Evolutionary conservation across 2,113 vertebrate genomes (phyloP).

Genomic region (Zingel zingel): DNA sequence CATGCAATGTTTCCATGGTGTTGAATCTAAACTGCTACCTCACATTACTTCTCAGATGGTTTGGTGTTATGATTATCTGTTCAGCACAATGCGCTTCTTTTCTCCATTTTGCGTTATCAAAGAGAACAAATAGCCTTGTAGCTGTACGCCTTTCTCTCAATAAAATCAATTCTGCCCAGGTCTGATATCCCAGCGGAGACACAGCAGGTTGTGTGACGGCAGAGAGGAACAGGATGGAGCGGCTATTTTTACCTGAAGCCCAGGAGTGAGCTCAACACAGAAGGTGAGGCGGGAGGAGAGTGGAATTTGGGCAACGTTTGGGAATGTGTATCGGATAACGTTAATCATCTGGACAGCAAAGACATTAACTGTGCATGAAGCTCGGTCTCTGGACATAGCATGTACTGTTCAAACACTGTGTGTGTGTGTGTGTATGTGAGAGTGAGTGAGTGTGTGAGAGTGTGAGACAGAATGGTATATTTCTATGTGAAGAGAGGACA

Average conservation of each 20-base stretch:
- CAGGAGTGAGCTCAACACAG: constrained; percentile 75
- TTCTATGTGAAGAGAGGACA: constrained; percentile 37
- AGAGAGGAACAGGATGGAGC: constrained; percentile 67
- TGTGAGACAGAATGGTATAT: constrained; percentile 12
- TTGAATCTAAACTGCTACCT: too few species aligned
- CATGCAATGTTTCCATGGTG: too few species aligned
- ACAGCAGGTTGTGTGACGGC: constrained; percentile 52
- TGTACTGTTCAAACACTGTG: constrained; percentile 61
- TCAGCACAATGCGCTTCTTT: background rate
- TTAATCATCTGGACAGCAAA: constrained; percentile 85
- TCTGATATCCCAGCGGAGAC: constrained; percentile 56
- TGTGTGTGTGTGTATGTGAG: constrained; percentile 8
- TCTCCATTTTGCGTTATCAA: background rate
- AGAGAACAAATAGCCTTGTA: background rate
- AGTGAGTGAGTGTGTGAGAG: constrained; percentile 1
- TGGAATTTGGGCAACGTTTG: constrained; percentile 75
- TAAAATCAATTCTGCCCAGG: constrained; percentile 47
- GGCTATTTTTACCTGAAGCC: constrained; percentile 83
- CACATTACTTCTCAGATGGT: too few species aligned
- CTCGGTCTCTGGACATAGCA: constrained; percentile 76
- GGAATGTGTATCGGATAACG: constrained; percentile 75
- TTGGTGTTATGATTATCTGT: background rate
- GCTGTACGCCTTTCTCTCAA: constrained; percentile 31
- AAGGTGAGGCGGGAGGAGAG: constrained; percentile 77
- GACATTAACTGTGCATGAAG: constrained; percentile 85